Conservation (phyloP, 2,113 vertebrate genomes). For the Craseonycteris thonglongyai region DNA sequence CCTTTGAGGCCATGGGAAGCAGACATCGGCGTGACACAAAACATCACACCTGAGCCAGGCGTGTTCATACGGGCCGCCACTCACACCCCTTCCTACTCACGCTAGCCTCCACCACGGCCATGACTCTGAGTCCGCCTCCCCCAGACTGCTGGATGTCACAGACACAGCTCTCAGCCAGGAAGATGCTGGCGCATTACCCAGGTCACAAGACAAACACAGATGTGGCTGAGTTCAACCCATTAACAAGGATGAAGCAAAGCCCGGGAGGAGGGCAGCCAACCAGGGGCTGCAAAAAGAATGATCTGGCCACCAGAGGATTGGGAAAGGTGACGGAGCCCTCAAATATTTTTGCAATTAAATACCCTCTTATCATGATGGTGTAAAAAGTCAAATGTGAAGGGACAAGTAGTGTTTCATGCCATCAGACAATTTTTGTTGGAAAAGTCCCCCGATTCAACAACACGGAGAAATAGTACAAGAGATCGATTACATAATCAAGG, state of each 20-base stretch:
- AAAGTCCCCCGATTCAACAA: background rate
- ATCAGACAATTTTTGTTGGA: background rate
- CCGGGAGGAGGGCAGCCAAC: background rate
- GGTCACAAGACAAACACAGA: background rate
- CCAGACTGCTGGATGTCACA: background rate
- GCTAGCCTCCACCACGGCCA: background rate
- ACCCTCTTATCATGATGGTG: background rate
- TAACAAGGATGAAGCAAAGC: background rate
- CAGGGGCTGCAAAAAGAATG: background rate
- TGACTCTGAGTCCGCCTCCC: background rate
- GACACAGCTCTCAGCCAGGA: background rate
- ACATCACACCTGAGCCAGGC: background rate
- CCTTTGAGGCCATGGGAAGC: background rate
- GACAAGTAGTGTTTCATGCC: background rate
- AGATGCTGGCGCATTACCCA: background rate
- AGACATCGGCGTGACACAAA: background rate
- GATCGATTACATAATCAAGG: background rate
- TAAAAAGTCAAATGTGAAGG: background rate
- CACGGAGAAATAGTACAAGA: background rate
- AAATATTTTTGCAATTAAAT: background rate
- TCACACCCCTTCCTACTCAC: background rate
- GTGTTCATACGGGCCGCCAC: fast-evolving
- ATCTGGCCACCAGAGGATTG: background rate
- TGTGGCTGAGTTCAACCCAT: background rate
- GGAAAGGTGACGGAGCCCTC: background rate